Base-by-base conservation (phyloP, 2,113 vertebrate genomes). In the Cottus gobio region DNA sequence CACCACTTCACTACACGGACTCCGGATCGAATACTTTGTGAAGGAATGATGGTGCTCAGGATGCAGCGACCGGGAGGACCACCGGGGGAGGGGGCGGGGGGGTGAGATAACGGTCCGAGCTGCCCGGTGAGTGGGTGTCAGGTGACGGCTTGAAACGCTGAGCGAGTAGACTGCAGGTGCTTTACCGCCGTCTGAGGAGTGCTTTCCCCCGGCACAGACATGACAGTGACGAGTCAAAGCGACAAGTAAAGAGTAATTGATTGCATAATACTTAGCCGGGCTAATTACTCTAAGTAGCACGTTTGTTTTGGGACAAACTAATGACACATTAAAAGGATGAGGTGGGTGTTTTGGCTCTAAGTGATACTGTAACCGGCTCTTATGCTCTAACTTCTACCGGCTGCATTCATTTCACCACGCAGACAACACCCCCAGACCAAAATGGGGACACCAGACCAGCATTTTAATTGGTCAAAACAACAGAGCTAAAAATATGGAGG, bases 211-310 rank as follows among this genome's bases (percentile, higher is more conserved):
- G 62, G 71, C 37, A 65, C 36, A 61, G 57, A 85, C 46, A 82
- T 60, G 44, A 90, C 80, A 44, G 57, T 5, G 58, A 61, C 69
- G 50, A 84, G 85, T 86, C 62, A 78, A 80, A 83, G 52, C 22
- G n/a, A 77, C 69, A 86, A 83, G 84, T 77, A 81, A 90, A 84
- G 77, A 66, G 62, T 81, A 83, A 91, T 68, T 85, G 83, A 91
- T 85, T 87, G 71, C 8, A 7, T 30, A 81, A 60, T 46, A 83
- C 70, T 78, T 71, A 68, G 34, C 42, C 22, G 61, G 36, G 39
- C 64, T 90, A 85, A 89, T 91, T 83, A 83, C 44, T 26, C 61
- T 68, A 82, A 90, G 79, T 56, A 78, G 65, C 24, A 36, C 48
- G 72, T 88, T 87, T 92, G 65, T 83, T 80, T 75, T 54, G 65